Base-by-base conservation (phyloP, 2,797 vertebrate species). In the Pseudotriccus pelzelni region DNA sequence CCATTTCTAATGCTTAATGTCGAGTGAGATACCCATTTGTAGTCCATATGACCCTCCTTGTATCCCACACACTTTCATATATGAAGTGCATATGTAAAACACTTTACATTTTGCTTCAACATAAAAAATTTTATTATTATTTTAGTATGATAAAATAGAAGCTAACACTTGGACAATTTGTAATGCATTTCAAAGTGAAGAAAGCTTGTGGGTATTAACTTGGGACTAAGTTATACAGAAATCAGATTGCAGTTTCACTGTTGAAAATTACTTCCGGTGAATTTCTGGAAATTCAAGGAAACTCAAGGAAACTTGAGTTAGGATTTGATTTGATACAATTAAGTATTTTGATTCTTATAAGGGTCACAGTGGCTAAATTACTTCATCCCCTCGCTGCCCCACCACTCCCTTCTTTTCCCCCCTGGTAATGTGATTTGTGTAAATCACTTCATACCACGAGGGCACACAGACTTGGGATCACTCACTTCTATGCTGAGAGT, bases 361-460 rank as follows among this genome's bases (percentile, higher is more conserved):
- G 24, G 20, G 14, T 80, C 34, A 86, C 36, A 66, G 32, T 41
- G 39, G 28, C 13, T 46, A 63, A 78, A 90, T 41, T 11, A 47
- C 18, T 85, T 80, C 1, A 32, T 84, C 83, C 6, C 4, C 3
- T 7, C 12, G 3, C 0, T 14, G 5, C 12, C 15, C 25, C 3
- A 1, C 3, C 8, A 5, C 3, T 2, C 2, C 1, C 2, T 27
- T 43, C 18, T 28, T 37, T 77, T 55, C 47, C 3, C 2, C 4
- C 27, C 4, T 8, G 68, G 20, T 6, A 44, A 34, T 66, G 19
- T 34, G 32, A 55, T 59, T 73, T 63, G 9, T 37, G 20, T 62
- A 32, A 34, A 41, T 55, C 4, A 70, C 36, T 83, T 68, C 12
- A 21, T 9, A 14, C 12, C 43, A 64, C 6, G 68, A 67, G 12